A percentile compares a stretch with the other conserved stretches of the same genome.
These are phyloP conservation scores for Dasysyrphus albostriatus DNA, from an alignment of 2,888 invertebrate genomes.

Conservation along the genomic window DNA sequence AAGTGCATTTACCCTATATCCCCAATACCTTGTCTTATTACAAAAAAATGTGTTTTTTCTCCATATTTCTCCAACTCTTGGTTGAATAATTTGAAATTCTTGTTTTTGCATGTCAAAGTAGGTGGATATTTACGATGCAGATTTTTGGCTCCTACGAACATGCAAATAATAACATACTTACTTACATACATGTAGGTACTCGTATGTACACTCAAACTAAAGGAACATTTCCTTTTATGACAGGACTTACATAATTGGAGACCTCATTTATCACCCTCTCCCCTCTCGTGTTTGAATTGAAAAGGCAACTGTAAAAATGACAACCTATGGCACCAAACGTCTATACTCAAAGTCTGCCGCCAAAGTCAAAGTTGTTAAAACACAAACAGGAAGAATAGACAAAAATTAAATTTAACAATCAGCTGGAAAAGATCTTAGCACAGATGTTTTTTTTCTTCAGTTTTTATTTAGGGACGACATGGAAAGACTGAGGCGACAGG, in stretches of 20 bases:
- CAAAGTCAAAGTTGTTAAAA: conserved; percentile 11
- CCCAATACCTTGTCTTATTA: not conserved
- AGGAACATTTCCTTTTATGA: conserved; percentile 36
- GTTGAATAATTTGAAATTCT: conserved; percentile 47
- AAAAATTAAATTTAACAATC: conserved; percentile 55
- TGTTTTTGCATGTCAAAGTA: conserved; percentile 68
- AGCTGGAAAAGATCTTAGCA: conserved; percentile 37
- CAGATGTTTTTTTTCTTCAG: conserved; percentile 19
- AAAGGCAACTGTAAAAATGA: conserved; percentile 40
- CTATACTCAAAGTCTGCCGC: conserved; percentile 31
- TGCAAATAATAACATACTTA: conserved; percentile 11
- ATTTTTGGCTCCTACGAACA: conserved; percentile 39
- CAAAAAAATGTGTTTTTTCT: not conserved
- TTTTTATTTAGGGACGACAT: conserved; percentile 17
- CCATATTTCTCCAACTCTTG: conserved; percentile 11
- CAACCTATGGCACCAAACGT: conserved; percentile 38
- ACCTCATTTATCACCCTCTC: conserved; percentile 53
- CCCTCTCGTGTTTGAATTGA: conserved; percentile 1
- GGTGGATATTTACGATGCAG: conserved; percentile 73
- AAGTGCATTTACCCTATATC: conserved; percentile 35
- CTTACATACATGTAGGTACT: not conserved
- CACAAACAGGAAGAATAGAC: conserved; percentile 4
- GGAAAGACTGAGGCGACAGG: conserved; percentile 45
- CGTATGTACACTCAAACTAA: not conserved
- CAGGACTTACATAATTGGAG: conserved; percentile 63